A percentile compares a stretch with the other conserved stretches of the same genome.
Evolutionary conservation across 2,888 invertebrate genomes (phyloP).

Genomic region (Mellilla xanthometata): DNA sequence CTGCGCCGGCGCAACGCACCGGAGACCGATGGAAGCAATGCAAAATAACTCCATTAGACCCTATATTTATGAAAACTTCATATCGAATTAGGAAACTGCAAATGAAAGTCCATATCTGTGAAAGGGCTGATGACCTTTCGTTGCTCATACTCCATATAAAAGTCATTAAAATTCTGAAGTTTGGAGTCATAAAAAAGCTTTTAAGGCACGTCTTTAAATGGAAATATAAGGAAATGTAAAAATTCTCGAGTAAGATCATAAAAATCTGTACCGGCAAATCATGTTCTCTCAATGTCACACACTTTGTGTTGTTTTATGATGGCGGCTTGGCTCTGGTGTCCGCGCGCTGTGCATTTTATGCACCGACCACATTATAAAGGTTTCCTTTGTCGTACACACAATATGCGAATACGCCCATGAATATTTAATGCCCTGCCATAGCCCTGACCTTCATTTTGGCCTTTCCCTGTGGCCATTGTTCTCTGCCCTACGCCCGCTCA

Average conservation of each 20-base stretch:
- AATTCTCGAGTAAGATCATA: slow-evolving; percentile 29
- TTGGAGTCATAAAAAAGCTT: slow-evolving; percentile 33
- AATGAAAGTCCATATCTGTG: slow-evolving; percentile 9
- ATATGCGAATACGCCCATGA: slow-evolving; percentile 67
- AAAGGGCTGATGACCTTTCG: slow-evolving; percentile 27
- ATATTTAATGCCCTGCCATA: slow-evolving; percentile 65
- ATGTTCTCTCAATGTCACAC: slow-evolving; percentile 48
- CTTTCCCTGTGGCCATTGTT: slow-evolving; percentile 66
- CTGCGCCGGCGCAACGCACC: slow-evolving; percentile 38
- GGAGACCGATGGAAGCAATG: too few species aligned
- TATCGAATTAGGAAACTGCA: slow-evolving; percentile 2
- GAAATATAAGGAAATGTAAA: slow-evolving; percentile 33
- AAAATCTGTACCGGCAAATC: slow-evolving; percentile 45
- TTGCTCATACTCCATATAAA: slow-evolving; percentile 19
- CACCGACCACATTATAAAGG: slow-evolving; percentile 49
- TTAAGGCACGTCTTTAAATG: slow-evolving; percentile 31
- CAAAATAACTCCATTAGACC: not conserved
- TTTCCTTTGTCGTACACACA: slow-evolving; percentile 55
- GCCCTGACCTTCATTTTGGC: slow-evolving; percentile 72
- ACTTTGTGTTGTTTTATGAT: slow-evolving; percentile 47
- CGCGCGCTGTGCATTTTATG: slow-evolving; percentile 38
- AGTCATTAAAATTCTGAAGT: slow-evolving; percentile 23
- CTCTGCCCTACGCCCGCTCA: slow-evolving; percentile 41
- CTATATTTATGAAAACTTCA: not conserved
- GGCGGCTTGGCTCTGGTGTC: slow-evolving; percentile 31